Conservation (phyloP, 2,888 invertebrate species). For the Trachelus iudaicus region DNA sequence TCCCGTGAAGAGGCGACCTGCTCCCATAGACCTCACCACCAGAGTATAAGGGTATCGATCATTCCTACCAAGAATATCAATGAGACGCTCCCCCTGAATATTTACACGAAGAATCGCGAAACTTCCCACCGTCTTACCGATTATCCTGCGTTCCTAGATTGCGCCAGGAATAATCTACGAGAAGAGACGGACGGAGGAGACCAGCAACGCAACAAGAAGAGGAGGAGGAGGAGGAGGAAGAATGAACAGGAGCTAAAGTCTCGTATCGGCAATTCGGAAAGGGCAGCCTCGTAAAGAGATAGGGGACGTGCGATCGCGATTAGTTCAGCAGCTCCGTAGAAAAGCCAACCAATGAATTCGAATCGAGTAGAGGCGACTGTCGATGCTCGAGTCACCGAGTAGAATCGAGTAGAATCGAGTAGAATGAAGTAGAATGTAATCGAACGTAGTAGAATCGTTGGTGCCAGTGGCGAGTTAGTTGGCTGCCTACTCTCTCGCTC, state of each 20-base stretch:
- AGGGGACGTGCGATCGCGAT: neutral
- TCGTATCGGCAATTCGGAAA: neutral
- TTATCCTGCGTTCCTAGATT: slow-evolving; percentile 31
- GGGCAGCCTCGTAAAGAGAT: neutral
- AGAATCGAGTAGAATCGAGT: neutral
- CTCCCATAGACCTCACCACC: slow-evolving; percentile 52
- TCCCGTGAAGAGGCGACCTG: slow-evolving; percentile 66
- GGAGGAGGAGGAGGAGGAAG: slow-evolving; percentile 10
- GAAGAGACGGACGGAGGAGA: neutral
- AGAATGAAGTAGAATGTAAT: neutral
- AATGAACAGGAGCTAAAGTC: slow-evolving; percentile 3
- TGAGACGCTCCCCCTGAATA: slow-evolving; percentile 23
- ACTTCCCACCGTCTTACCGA: slow-evolving; percentile 2
- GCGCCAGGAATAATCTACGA: slow-evolving; percentile 38
- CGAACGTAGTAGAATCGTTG: neutral
- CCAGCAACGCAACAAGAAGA: slow-evolving; percentile 2
- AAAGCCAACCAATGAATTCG: neutral
- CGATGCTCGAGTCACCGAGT: neutral
- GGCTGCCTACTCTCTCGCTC: neutral
- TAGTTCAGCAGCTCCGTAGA: neutral
- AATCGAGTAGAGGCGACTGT: slow-evolving; percentile 7
- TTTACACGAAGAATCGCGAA: slow-evolving; percentile 26
- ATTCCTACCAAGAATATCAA: neutral
- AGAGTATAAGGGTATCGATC: slow-evolving; percentile 13
- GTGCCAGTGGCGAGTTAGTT: neutral